Evolutionary conservation across 2,888 invertebrate genomes (phyloP).

Genomic region (Pammene fasciana): DNA sequence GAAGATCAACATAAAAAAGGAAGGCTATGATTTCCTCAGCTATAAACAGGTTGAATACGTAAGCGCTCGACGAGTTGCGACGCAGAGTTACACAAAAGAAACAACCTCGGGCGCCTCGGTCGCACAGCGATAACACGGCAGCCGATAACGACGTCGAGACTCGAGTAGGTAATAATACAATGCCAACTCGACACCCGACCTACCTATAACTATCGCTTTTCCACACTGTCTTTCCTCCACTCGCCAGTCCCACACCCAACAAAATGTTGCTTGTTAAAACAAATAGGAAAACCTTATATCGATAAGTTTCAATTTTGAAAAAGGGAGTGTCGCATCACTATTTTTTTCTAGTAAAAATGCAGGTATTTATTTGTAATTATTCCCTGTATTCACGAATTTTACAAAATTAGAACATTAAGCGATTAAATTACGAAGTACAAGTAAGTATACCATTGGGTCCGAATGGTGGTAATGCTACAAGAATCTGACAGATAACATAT

Average conservation of each 20-base stretch:
- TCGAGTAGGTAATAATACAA: slow-evolving; percentile 71
- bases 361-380: background rate
- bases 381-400: background rate
- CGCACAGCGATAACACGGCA: slow-evolving; percentile 66
- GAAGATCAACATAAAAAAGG: background rate
- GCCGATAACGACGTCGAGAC: slow-evolving; percentile 72
- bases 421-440: slow-evolving; percentile 18
- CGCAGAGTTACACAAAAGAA: slow-evolving; percentile 73
- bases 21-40: slow-evolving; percentile 20
- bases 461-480: background rate
- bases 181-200: slow-evolving; percentile 80
- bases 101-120: slow-evolving; percentile 56
- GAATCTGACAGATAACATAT: background rate
- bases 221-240: slow-evolving; percentile 70
- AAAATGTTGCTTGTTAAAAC: slow-evolving; percentile 65
- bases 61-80: slow-evolving; percentile 55
- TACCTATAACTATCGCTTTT: slow-evolving; percentile 78
- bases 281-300: slow-evolving; percentile 36
- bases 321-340: slow-evolving; percentile 32
- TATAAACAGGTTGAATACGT: slow-evolving; percentile 39
- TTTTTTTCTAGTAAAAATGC: slow-evolving; percentile 3
- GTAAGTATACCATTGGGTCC: slow-evolving; percentile 19
- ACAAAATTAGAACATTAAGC: slow-evolving; percentile 18
- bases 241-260: slow-evolving; percentile 72
- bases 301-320: slow-evolving; percentile 34